Evolutionary conservation across 2,888 invertebrate species (phyloP).

Genomic region (Ormyrus rosae): DNA sequence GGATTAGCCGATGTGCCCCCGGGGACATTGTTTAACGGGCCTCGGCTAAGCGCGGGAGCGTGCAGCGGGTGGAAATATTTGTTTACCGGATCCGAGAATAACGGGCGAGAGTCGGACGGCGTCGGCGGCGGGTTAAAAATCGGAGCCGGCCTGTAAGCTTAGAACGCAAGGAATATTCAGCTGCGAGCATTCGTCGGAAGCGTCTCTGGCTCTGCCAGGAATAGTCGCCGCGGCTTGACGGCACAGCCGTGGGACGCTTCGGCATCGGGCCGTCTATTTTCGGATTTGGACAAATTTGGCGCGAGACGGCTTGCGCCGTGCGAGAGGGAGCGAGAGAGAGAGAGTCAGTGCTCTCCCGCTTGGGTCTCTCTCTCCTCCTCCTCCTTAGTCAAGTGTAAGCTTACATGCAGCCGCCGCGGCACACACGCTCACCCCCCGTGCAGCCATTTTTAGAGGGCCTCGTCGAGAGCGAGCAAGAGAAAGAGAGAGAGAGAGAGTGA

Average conservation of each 20-base stretch:
- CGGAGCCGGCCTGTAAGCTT: constrained; percentile 45
- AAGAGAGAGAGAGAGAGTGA: no score
- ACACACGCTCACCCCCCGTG: constrained; percentile 41
- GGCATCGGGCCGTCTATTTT: constrained; percentile 76
- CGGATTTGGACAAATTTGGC: constrained; percentile 91
- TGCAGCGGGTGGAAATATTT: no score
- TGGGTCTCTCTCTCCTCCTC: constrained; percentile 3
- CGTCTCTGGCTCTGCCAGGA: constrained; percentile 63
- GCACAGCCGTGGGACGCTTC: constrained; percentile 61
- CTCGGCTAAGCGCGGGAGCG: no score
- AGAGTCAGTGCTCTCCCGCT: constrained; percentile 19
- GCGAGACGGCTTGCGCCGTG: constrained; percentile 58
- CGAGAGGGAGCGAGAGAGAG: constrained; percentile 21
- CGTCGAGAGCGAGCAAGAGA: constrained; percentile 51
- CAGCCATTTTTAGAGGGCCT: constrained; percentile 74
- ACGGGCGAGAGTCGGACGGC: no score
- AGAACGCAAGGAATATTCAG: constrained; percentile 34
- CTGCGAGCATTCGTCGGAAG: no score
- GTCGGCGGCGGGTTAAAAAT: no score
- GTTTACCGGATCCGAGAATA: no score
- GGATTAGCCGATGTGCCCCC: no score
- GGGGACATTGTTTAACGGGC: no score
- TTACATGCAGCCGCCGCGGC: constrained; percentile 65
- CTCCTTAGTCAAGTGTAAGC: constrained; percentile 72
- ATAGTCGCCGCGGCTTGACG: constrained; percentile 72